phyloP scores from a whole-genome alignment of 2,888 invertebrate species.

The Cordilura impudica region DNA sequence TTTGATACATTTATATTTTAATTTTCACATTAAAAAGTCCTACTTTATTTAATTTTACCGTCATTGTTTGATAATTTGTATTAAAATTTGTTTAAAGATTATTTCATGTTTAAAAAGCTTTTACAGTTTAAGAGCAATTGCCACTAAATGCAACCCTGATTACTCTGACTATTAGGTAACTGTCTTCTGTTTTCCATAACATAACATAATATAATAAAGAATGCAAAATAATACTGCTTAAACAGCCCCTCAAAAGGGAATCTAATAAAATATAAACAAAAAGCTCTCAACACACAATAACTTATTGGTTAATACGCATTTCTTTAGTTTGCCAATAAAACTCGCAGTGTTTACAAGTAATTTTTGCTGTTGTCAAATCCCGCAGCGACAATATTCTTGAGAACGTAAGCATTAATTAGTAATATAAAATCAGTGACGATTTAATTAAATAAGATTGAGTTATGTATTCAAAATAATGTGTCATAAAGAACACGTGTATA shows the following conservation, averaged over 20 bases:
- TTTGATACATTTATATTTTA: too few species aligned
- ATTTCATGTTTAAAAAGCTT: too few species aligned
- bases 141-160: background rate
- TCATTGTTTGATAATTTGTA: too few species aligned
- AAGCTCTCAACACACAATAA: background rate
- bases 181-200: too few species aligned
- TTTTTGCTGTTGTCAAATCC: background rate
- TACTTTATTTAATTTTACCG: too few species aligned
- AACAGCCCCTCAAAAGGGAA: background rate
- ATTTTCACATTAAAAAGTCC: too few species aligned
- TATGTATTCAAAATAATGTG: background rate
- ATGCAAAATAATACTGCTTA: slow-evolving; percentile 6
- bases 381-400: slow-evolving; percentile 9
- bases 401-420: slow-evolving; percentile 45
- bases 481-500: background rate
- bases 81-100: too few species aligned
- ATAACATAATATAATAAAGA: too few species aligned
- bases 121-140: too few species aligned
- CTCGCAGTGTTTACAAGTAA: slow-evolving; percentile 15
- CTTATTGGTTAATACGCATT: background rate
- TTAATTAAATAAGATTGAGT: background rate
- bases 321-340: slow-evolving; percentile 40
- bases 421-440: background rate
- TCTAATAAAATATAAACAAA: background rate
- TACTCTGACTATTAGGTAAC: too few species aligned